These are phyloP conservation scores for Anniella stebbinsi DNA, from an alignment of 2,797 vertebrate genomes.

Conservation along the genomic window DNA sequence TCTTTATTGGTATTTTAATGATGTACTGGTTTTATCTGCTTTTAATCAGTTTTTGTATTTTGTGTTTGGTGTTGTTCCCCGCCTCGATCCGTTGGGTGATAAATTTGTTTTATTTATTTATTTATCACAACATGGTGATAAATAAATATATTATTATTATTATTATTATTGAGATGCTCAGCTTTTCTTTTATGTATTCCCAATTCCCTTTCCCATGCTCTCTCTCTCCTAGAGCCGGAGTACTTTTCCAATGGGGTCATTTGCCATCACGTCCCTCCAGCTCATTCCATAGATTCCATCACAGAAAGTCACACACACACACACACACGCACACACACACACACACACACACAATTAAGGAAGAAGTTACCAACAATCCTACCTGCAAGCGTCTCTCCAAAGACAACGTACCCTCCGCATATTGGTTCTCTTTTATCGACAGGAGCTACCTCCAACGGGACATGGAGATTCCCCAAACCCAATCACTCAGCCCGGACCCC, in stretches of 20 bases:
- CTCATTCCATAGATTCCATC: background rate
- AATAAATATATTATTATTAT: too few relatives aligned
- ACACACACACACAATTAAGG: too few relatives aligned
- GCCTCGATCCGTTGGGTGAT: too few relatives aligned
- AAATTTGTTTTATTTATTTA: too few relatives aligned
- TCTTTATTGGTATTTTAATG: too few relatives aligned
- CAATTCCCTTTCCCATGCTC: background rate
- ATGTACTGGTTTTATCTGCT: too few relatives aligned
- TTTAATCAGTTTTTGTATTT: too few relatives aligned
- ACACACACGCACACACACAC: too few relatives aligned
- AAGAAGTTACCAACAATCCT: background rate
- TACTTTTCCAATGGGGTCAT: background rate
- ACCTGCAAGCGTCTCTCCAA: background rate
- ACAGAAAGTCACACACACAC: background rate
- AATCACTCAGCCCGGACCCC: conserved; percentile 3
- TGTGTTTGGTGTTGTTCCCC: too few relatives aligned
- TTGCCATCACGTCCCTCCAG: background rate
- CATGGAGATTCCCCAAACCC: background rate
- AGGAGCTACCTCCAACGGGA: background rate
- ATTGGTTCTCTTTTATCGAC: background rate
- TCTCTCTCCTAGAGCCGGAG: too few relatives aligned
- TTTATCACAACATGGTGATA: too few relatives aligned
- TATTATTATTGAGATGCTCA: too few relatives aligned
- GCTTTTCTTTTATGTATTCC: background rate
- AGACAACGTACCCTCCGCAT: background rate